Base-by-base conservation (phyloP, 2,797 vertebrate species). In the Triplophysa yarkandensis region DNA sequence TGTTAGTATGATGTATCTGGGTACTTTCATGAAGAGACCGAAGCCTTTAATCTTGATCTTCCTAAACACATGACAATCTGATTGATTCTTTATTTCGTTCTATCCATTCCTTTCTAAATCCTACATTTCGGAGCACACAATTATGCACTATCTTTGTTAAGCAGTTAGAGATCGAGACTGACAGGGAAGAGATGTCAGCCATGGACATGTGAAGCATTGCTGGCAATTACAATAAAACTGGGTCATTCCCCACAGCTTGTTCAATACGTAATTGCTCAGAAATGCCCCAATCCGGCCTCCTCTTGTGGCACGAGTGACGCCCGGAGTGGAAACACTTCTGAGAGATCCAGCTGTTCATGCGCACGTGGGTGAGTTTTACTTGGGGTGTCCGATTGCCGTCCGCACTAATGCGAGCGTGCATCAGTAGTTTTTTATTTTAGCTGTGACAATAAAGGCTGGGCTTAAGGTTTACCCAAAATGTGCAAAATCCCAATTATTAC, bases 201-300 rank as follows among this genome's bases (percentile, higher is more conserved):
- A 17, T 70, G 76, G 79, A 82, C 76, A 81, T 80, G 68, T 74
- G 78, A 67, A 67, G 77, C 70, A 46, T 52, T 76, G 63, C 74
- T 83, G 82, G 78, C 77, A 87, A 75, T 77, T 83, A 84, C 83
- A 86, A 78, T 88, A 76, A 85, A 91, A 89, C 85, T 87, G 85
- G 89, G 88, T 90, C 87, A 83, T 85, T 88, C 86, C 87, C 85
- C 81, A 44, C 67, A 79, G 86, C 68, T 81, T 80, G 76, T 90
- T 89, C 85, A 87, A 87, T 87, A 85, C 76, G 86, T 86, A 85
- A 89, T 91, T 86, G 82, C 76, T 78, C 82, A 80, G 80, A 82
- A 83, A 86, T 7, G 54, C 70, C 76, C 68, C 78, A 84, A 86
- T 86, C 79, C 84, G 78, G 77, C 58, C 77, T 58, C 74, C 36